phyloP scores from a whole-genome alignment of 2,113 vertebrate species.

The Benitochromis conjunctus region DNA sequence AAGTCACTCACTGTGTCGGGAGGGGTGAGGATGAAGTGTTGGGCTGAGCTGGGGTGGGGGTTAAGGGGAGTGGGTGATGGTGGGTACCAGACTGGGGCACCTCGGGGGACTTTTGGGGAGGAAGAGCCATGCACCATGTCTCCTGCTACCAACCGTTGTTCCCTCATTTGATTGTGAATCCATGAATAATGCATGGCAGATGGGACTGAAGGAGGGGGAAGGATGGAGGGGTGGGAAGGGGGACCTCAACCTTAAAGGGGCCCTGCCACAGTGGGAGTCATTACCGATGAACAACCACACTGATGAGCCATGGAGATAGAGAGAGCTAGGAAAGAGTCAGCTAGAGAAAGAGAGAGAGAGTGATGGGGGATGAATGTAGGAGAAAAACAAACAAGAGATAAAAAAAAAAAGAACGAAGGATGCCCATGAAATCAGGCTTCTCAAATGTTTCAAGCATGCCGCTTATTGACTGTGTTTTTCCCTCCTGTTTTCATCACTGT shows the following conservation, averaged over 20 bases:
- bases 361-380: slow-evolving; percentile 27
- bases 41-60: slow-evolving; percentile 73
- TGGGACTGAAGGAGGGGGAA: slow-evolving; percentile 53
- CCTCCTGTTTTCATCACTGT: slow-evolving; percentile 57
- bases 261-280: slow-evolving; percentile 81
- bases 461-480: slow-evolving; percentile 45
- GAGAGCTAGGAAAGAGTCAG: background rate
- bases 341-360: slow-evolving; percentile 18
- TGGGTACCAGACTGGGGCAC: slow-evolving; percentile 90
- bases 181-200: slow-evolving; percentile 97
- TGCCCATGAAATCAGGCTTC: slow-evolving; percentile 63
- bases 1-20: slow-evolving; percentile 41
- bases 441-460: slow-evolving; percentile 62
- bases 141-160: slow-evolving; percentile 90
- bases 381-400: slow-evolving; percentile 75
- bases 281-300: slow-evolving; percentile 76
- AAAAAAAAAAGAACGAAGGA: slow-evolving; percentile 58
- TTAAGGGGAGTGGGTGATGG: slow-evolving; percentile 68
- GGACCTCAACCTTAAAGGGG: slow-evolving; percentile 78
- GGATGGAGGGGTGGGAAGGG: slow-evolving; percentile 38
- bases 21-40: slow-evolving; percentile 61
- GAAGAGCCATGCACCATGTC: slow-evolving; percentile 88
- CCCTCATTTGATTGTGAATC: slow-evolving; percentile 91
- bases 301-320: slow-evolving; percentile 69
- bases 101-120: slow-evolving; percentile 96